Base-by-base conservation (phyloP, 2,113 vertebrate species). In the Psammodynastes pulverulentus region DNA sequence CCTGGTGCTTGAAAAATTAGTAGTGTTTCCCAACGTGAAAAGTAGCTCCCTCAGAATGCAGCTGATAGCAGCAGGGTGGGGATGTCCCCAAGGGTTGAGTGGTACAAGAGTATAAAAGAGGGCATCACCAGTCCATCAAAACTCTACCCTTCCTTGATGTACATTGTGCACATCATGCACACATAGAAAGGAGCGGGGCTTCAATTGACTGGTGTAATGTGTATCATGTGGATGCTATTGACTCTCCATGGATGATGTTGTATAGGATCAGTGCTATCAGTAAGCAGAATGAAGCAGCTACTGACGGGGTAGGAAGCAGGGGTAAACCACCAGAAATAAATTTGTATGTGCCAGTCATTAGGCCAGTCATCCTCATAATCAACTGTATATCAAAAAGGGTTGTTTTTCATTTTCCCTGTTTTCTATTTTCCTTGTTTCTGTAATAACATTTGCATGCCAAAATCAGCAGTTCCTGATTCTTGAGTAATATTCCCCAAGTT, bases 1-100 rank as follows among this genome's bases (percentile, higher is more conserved):
- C 46, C n/a, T 94, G 93, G 93, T 96, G 92, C 89, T 94, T 67
- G 34, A 0, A 79, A 48, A 90, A 94, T 86, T 87, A 84, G 86
- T 86, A 49, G 62, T n/a, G 62, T 46, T 19, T 62, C 86, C 90
- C 90, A 46, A 4, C 89, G 86, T 91, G 87, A 79, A 94, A 93
- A 8, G 17, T 86, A 94, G 89, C 46, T 89, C 91, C 90, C 91
- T 0, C 13, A 67, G 92, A 91, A 53, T 91, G 49, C 51, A 89
- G 1, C 79, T 90, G 51, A 39, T 39, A 79, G 67, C 34, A 79
- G 67, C 67, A 79, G 34, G 34, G 15, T 79, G 17, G 67, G 15
- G 67, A 9, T 34, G n/a, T 39, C 12, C 62, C 29, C 62, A 67
- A 67, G 62, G 87, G 19, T 54, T 56, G 39, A 9, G 23, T 34